Evolutionary conservation across 2,797 vertebrate genomes (phyloP).

Genomic region (Prunella strophiata): DNA sequence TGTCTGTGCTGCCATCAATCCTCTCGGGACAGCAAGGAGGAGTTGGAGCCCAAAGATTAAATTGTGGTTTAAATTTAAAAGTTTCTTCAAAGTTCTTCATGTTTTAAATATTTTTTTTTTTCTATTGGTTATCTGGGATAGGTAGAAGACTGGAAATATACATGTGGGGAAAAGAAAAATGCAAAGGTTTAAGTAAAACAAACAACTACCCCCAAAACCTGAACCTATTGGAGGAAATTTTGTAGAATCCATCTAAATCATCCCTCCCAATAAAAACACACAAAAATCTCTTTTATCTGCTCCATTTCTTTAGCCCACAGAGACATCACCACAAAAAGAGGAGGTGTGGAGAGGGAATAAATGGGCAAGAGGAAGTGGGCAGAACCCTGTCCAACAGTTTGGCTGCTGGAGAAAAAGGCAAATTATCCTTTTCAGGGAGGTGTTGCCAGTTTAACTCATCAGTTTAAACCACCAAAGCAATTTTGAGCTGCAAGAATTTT

Average conservation of each 20-base stretch:
- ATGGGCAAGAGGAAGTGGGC: neutral
- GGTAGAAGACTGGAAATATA: accelerated
- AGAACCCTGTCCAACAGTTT: neutral
- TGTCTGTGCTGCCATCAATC: neutral
- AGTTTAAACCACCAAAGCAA: neutral
- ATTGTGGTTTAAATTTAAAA: neutral
- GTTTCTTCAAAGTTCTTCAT: neutral
- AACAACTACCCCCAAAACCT: neutral
- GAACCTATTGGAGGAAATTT: neutral
- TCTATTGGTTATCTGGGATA: neutral
- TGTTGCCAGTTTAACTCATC: neutral
- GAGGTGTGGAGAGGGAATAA: neutral
- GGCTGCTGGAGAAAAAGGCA: neutral
- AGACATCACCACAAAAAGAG: neutral
- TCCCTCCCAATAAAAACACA: neutral
- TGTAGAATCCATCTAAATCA: neutral
- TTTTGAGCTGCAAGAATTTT: neutral
- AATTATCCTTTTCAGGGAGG: neutral
- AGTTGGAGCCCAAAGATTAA: neutral
- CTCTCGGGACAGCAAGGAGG: neutral
- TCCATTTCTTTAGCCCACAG: neutral
- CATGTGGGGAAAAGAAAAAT: neutral
- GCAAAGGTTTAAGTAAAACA: neutral
- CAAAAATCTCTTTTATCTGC: neutral
- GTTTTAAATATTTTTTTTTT: neutral